Conservation (phyloP, 1,140 invertebrate genomes). For the Drosophila ercepeae region DNA sequence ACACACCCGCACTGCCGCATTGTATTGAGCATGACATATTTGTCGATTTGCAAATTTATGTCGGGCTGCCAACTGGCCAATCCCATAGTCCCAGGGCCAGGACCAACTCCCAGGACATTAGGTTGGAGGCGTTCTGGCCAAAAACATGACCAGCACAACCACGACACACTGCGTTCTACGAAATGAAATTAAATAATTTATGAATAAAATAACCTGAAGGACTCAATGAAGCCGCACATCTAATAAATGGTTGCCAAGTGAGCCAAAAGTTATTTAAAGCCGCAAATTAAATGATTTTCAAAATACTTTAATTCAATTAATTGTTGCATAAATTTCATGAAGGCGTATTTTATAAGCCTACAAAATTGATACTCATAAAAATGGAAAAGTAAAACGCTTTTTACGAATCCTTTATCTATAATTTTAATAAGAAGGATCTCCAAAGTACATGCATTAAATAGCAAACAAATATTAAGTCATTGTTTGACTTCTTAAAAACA, state of each 20-base stretch:
- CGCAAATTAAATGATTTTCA: background rate
- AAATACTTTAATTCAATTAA: conserved; percentile 10
- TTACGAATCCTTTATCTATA: too few relatives aligned
- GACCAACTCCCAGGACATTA: conserved; percentile 30
- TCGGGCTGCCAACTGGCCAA: conserved; percentile 24
- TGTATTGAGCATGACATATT: conserved; percentile 78
- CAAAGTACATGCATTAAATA: too few relatives aligned
- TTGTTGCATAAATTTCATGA: background rate
- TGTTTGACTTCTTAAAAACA: too few relatives aligned
- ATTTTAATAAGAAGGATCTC: too few relatives aligned
- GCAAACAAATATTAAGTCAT: too few relatives aligned
- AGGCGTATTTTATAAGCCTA: too few relatives aligned
- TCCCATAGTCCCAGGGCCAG: conserved; percentile 7
- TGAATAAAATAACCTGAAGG: conserved; percentile 45
- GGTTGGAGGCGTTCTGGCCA: conserved; percentile 24
- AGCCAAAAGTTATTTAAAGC: background rate
- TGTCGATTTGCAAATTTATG: conserved; percentile 81
- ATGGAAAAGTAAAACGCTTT: too few relatives aligned
- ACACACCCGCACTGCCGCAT: conserved; percentile 51
- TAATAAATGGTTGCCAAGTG: background rate
- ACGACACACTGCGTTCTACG: conserved; percentile 8
- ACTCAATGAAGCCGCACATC: background rate
- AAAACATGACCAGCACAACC: conserved; percentile 32
- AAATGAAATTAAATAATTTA: conserved; percentile 72
- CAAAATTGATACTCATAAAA: too few relatives aligned